Percentiles rank a stretch among this genome's conserved stretches.
phyloP scores from a whole-genome alignment of 2,888 invertebrate species.

The Caenorhabditis sulstoni region DNA sequence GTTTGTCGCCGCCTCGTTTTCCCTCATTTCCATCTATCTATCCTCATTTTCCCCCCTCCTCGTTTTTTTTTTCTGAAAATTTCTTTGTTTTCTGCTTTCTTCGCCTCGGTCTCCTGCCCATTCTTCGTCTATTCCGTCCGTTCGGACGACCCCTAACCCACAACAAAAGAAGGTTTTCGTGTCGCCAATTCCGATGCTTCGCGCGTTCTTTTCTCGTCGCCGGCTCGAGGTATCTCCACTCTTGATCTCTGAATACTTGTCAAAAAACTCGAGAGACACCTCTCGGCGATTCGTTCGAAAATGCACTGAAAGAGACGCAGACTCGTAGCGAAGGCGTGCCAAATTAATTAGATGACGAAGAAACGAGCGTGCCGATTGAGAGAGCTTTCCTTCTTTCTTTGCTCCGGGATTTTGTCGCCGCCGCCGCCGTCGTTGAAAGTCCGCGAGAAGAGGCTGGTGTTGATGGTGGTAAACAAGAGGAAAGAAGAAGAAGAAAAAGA shows the following conservation, averaged over 20 bases:
- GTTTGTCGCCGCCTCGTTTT: constrained; percentile 3
- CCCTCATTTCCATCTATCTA: constrained; percentile 52
- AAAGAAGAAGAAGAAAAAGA: constrained; percentile 4
- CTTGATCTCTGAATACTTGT: neutral
- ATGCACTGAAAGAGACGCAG: constrained; percentile 29
- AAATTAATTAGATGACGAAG: constrained; percentile 51
- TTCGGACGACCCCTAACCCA: constrained; percentile 9
- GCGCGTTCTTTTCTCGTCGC: too few relatives aligned
- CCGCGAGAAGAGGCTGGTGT: constrained; percentile 13
- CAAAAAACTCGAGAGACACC: neutral
- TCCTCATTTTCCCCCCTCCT: constrained; percentile 58
- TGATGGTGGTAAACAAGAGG: constrained; percentile 45
- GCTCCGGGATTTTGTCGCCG: constrained; percentile 11
- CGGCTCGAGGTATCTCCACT: too few relatives aligned
- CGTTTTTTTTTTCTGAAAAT: constrained; percentile 34
- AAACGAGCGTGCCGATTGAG: constrained; percentile 2
- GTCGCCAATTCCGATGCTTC: too few relatives aligned
- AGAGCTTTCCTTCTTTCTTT: constrained; percentile 3
- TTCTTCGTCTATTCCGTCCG: neutral
- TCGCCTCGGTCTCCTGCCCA: neutral
- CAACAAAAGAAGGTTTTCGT: neutral
- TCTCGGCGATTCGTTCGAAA: constrained; percentile 20
- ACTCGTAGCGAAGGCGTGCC: constrained; percentile 12
- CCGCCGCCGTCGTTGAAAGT: constrained; percentile 18
- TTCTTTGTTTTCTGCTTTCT: constrained; percentile 27